Evolutionary conservation across 1,140 invertebrate genomes (phyloP).

Genomic region (Arion vulgaris): DNA sequence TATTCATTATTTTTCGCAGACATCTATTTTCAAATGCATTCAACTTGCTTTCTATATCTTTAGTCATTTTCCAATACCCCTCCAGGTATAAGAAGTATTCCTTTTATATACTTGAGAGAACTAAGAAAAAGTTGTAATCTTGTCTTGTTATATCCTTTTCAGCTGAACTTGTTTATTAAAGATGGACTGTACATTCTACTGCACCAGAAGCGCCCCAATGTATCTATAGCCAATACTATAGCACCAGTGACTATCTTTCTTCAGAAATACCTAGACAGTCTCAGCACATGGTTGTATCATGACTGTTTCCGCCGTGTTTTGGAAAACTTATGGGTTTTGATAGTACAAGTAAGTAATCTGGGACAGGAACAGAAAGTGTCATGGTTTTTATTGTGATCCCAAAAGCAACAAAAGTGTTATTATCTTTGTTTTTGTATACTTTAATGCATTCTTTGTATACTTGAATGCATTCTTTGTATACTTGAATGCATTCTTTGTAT

Average conservation of each 20-base stretch:
- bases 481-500: too few species aligned
- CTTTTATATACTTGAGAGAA: too few species aligned
- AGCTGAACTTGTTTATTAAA: constrained; percentile 65
- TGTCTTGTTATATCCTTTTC: constrained; percentile 6
- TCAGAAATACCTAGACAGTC: constrained; percentile 52
- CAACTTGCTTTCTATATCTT: too few species aligned
- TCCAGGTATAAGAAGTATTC: too few species aligned
- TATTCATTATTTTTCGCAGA: too few species aligned
- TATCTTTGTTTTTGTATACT: not conserved
- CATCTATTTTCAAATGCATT: too few species aligned
- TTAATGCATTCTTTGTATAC: too few species aligned
- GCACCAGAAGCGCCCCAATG: constrained; percentile 35
- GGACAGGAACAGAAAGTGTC: not conserved
- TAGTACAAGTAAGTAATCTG: constrained; percentile 54
- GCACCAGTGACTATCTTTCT: constrained; percentile 61
- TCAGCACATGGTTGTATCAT: constrained; percentile 60
- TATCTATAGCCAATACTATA: constrained; percentile 49
- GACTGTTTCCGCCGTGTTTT: constrained; percentile 53
- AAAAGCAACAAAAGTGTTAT: not conserved
- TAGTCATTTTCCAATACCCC: too few species aligned
- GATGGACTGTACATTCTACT: constrained; percentile 59
- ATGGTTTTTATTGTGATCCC: not conserved
- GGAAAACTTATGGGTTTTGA: constrained; percentile 63
- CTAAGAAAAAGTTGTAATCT: too few species aligned
- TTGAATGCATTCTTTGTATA: too few species aligned